Evolutionary conservation across 2,888 invertebrate species (phyloP).

Genomic region (Chymomyza caudatula): DNA sequence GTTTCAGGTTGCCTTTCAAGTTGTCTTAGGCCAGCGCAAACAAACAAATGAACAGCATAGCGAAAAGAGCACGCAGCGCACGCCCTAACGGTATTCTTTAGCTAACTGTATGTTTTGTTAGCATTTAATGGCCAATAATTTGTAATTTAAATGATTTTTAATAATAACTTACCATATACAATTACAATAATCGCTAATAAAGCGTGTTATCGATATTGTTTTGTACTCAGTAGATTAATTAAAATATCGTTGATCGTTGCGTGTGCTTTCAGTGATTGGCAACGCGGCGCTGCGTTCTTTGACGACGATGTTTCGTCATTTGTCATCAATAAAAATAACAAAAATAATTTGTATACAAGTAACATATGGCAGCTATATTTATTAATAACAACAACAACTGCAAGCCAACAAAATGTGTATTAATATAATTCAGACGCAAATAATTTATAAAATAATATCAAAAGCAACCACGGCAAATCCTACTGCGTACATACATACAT

Average conservation of each 20-base stretch:
- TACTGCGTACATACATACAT: neutral
- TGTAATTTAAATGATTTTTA: neutral
- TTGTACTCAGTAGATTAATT: neutral
- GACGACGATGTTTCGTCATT: neutral
- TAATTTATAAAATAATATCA: neutral
- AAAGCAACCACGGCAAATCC: neutral
- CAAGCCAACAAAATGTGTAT: neutral
- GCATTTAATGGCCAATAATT: neutral
- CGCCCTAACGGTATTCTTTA: conserved; percentile 37
- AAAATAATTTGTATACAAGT: neutral
- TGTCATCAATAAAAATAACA: conserved; percentile 18
- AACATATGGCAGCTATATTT: neutral
- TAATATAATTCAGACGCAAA: neutral
- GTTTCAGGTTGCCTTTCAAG: conserved; percentile 49
- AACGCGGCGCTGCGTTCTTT: neutral
- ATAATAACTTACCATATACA: neutral
- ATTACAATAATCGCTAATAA: neutral
- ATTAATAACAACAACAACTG: neutral
- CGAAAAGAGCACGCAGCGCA: conserved; percentile 41
- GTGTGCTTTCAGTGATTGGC: conserved; percentile 11
- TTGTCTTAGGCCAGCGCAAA: too few species aligned
- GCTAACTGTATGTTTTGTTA: neutral
- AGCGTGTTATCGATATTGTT: neutral
- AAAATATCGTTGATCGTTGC: conserved; percentile 1
- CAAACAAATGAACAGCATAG: conserved; percentile 23